Percentiles rank a stretch among this genome's conserved stretches.
phyloP scores from a whole-genome alignment of 2,797 vertebrate species.

The Girardinus metallicus region DNA sequence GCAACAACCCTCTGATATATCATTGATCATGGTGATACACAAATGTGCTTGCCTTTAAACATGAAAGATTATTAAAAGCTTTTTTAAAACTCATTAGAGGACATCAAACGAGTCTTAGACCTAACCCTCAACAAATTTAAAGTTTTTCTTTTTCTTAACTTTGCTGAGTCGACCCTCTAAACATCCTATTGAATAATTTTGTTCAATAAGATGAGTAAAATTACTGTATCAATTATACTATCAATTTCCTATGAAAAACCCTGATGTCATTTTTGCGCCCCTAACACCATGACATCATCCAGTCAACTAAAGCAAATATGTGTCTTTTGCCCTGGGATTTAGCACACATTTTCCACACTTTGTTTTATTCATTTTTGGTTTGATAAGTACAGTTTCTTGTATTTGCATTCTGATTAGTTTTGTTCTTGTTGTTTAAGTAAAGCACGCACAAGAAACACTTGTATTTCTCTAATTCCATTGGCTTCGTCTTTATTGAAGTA shows the following conservation, averaged over 20 bases:
- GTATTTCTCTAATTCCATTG: background rate
- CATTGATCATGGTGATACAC: background rate
- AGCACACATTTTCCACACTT: background rate
- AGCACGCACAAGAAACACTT: background rate
- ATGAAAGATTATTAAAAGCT: background rate
- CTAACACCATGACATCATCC: background rate
- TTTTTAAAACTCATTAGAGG: background rate
- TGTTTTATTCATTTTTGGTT: background rate
- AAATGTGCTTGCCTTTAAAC: background rate
- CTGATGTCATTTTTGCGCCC: background rate
- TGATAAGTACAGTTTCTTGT: background rate
- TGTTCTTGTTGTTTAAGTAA: background rate
- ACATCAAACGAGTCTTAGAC: background rate
- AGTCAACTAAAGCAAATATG: background rate
- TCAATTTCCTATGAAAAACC: background rate
- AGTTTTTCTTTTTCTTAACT: background rate
- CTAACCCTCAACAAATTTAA: too few relatives aligned
- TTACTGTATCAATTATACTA: too few relatives aligned
- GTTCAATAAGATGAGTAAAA: background rate
- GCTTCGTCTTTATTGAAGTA: background rate
- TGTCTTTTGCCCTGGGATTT: background rate
- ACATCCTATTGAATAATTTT: background rate
- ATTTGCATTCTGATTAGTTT: background rate
- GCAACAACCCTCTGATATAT: background rate
- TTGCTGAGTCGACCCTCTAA: background rate